Evolutionary conservation across 2,888 invertebrate genomes (phyloP).

Genomic region (Cryptocheilus praepositus): DNA sequence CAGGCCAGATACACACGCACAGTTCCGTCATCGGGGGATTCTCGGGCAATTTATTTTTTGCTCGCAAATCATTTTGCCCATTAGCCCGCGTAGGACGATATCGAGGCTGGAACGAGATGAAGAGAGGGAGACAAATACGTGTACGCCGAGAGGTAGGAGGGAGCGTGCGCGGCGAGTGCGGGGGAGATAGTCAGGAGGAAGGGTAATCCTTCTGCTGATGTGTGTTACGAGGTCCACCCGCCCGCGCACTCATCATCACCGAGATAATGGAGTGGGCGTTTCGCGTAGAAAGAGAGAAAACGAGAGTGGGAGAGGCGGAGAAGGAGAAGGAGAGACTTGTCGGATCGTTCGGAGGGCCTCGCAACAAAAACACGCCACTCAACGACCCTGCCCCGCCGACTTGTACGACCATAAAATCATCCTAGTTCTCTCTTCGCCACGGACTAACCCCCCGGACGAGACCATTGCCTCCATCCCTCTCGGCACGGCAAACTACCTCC

Average conservation of each 20-base stretch:
- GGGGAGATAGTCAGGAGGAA: conserved; percentile 34
- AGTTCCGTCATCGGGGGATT: conserved; percentile 55
- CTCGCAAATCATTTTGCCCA: conserved; percentile 70
- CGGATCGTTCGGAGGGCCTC: conserved; percentile 52
- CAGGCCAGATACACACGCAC: too few species aligned
- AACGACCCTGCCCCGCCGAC: conserved; percentile 59
- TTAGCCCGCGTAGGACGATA: conserved; percentile 59
- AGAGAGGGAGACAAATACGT: background rate
- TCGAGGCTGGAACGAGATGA: conserved; percentile 11
- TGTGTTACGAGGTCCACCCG: conserved; percentile 69
- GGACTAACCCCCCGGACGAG: conserved; percentile 28
- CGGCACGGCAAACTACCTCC: background rate
- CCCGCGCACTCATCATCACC: conserved; percentile 74
- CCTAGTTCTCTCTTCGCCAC: conserved; percentile 57
- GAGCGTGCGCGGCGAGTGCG: background rate
- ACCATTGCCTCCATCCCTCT: background rate
- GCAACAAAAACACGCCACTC: conserved; percentile 68
- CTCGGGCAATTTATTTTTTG: conserved; percentile 60
- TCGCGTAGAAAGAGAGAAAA: conserved; percentile 48
- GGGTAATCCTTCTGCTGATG: conserved; percentile 65
- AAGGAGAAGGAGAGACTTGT: conserved; percentile 16
- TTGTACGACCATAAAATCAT: conserved; percentile 67
- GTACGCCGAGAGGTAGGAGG: conserved; percentile 6
- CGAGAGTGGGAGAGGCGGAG: conserved; percentile 19
- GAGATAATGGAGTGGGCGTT: conserved; percentile 74